A percentile compares a stretch with the other conserved stretches of the same genome.
Evolutionary conservation across 2,113 vertebrate species (phyloP).

Genomic region (Thamnophis sirtalis): DNA sequence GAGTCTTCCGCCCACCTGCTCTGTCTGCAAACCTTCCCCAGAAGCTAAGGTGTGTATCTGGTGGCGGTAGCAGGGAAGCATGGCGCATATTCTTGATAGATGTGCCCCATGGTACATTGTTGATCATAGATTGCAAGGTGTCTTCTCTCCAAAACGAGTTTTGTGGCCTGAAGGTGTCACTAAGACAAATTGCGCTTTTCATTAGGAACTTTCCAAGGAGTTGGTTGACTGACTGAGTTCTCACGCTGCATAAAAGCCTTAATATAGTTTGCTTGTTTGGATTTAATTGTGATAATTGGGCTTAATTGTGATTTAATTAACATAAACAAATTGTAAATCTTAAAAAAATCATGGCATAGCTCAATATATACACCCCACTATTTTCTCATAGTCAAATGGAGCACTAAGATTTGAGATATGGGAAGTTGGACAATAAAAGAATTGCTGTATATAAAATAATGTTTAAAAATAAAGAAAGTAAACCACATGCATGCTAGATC

Average conservation of each 20-base stretch:
- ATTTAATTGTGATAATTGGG: not conserved
- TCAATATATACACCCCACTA: not conserved
- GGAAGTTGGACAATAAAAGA: not conserved
- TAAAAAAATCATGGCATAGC: not conserved
- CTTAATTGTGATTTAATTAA: not conserved
- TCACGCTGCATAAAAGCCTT: not conserved
- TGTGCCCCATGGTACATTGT: not conserved
- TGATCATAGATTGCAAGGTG: not conserved
- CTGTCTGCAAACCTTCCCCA: slow-evolving; percentile 16
- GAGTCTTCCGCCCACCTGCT: slow-evolving; percentile 17
- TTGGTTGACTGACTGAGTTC: not conserved
- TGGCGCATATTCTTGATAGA: not conserved
- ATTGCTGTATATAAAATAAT: not conserved
- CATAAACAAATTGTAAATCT: not conserved
- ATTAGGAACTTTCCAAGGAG: not conserved
- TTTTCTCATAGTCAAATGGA: not conserved
- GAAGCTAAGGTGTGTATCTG: slow-evolving; percentile 8
- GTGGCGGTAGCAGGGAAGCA: not conserved
- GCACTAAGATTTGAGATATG: not conserved
- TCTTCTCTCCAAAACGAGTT: not conserved
- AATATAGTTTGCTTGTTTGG: not conserved
- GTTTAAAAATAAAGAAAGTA: not conserved
- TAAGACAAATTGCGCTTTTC: not conserved
- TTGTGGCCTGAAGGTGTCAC: not conserved
- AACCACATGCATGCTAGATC: not conserved